Base-by-base conservation (phyloP, 64 coral and sea anemone genomes). In the Astreopora myriophthalma region DNA sequence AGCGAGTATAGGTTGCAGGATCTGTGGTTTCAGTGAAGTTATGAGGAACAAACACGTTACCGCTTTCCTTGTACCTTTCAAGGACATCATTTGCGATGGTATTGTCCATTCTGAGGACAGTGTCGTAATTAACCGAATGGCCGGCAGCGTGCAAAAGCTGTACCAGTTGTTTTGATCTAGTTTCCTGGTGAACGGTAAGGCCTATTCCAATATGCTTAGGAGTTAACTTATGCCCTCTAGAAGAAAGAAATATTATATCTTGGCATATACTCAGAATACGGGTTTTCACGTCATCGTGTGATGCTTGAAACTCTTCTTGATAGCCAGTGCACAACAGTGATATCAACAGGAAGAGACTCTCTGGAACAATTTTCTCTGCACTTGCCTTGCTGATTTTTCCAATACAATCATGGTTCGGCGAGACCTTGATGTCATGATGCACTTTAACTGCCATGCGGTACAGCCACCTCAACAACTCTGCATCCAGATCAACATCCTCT, bases 401-500 rank as follows among this genome's bases (percentile, higher is more conserved):
- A 24, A 66, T 66, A 24, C 63, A 66, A 24, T 23, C 63, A 66
- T 66, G 63, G 62, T 23, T 23, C 3, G 20, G 91, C 24, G 62
- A 33, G 35, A 39, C 33, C 69, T 87, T 93, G 62, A 93, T 11
- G 42, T 93, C 92, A 73, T 94, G 92, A 27, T 94, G 86, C 84
- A 94, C 86, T 76, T 89, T 89, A 39, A 88, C 51, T 48, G 60
- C 86, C 67, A 85, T 86, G 22, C 92, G 64, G 88, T 48, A 89
- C 70, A 94, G 75, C 92, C 92, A 94, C 38, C 20, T 24, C 24
- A 23, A 60, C 55, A 16, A 19, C 55, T 60, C 20, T 60, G 55
- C 13, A n/a, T 19, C 55, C 13, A 19, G 55, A 94, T 94, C 85
- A 69, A 94, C 63, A 66, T 87, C 85, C 78, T 94, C 92, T 38